phyloP scores from a whole-genome alignment of 1,140 invertebrate species.

The Ridgeia piscesae region DNA sequence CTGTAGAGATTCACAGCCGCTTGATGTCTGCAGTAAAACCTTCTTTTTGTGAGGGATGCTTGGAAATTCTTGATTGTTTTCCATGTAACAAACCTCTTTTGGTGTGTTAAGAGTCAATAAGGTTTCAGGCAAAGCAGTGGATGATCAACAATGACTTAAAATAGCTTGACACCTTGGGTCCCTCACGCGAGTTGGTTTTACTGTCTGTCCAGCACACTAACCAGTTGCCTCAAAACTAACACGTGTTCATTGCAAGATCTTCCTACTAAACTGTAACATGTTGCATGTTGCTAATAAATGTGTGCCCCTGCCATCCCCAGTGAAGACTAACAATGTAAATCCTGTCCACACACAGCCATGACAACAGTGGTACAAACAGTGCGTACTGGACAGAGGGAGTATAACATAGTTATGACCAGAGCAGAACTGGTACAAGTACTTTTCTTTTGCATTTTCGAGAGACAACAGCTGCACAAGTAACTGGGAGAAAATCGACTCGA shows the following conservation, averaged over 20 bases:
- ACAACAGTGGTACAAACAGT: not conserved
- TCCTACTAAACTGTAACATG: not conserved
- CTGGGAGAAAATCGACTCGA: too few species aligned
- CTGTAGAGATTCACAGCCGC: not conserved
- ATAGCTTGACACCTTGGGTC: not conserved
- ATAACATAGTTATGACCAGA: not conserved
- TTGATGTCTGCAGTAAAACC: not conserved
- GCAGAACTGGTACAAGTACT: too few species aligned
- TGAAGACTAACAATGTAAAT: not conserved
- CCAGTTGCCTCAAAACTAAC: not conserved
- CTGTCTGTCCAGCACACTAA: not conserved
- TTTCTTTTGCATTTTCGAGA: too few species aligned
- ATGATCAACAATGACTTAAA: not conserved
- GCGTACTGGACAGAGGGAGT: not conserved
- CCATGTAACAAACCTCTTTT: not conserved
- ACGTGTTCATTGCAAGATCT: not conserved
- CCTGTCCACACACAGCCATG: not conserved
- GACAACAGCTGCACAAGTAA: too few species aligned
- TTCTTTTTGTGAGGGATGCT: not conserved
- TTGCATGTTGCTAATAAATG: not conserved
- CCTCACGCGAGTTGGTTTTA: not conserved
- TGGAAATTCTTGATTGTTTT: not conserved
- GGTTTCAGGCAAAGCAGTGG: not conserved
- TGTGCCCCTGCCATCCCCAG: not conserved
- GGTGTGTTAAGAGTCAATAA: not conserved